Conservation (phyloP, 2,113 vertebrate genomes). For the Cygnus buccinator region DNA sequence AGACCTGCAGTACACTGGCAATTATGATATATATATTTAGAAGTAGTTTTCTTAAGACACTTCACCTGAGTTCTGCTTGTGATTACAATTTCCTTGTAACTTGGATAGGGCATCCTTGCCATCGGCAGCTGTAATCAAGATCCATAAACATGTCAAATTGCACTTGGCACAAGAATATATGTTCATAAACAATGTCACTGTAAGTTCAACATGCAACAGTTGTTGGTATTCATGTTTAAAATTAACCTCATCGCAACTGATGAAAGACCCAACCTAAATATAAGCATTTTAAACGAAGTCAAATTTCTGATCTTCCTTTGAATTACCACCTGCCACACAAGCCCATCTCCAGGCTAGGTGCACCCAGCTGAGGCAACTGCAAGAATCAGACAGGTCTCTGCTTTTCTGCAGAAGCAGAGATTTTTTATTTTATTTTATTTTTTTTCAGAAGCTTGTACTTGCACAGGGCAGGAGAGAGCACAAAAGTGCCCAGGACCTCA, state of each 20-base stretch:
- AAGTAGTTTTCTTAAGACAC: conserved; percentile 1
- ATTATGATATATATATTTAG: not conserved
- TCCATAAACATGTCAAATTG: conserved; percentile 19
- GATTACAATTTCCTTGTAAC: conserved; percentile 54
- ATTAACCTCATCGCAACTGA: not conserved
- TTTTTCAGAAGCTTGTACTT: not conserved
- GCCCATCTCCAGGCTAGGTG: not conserved
- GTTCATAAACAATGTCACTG: not conserved
- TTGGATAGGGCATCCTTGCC: conserved; percentile 42
- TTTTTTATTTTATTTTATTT: not conserved
- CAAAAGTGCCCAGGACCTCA: not conserved
- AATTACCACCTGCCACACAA: not conserved
- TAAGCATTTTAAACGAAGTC: not conserved
- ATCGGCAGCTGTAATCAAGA: conserved; percentile 66
- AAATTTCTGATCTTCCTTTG: not conserved
- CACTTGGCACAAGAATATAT: not conserved
- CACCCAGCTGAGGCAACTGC: not conserved
- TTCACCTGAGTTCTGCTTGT: conserved; percentile 69
- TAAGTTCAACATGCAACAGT: not conserved
- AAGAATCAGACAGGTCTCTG: not conserved
- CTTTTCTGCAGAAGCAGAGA: not conserved
- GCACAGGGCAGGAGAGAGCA: not conserved
- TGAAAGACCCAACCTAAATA: not conserved
- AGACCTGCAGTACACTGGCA: not conserved
- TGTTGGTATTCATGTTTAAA: not conserved